Conservation (phyloP, 2,113 vertebrate genomes). For the Echinops telfairi region DNA sequence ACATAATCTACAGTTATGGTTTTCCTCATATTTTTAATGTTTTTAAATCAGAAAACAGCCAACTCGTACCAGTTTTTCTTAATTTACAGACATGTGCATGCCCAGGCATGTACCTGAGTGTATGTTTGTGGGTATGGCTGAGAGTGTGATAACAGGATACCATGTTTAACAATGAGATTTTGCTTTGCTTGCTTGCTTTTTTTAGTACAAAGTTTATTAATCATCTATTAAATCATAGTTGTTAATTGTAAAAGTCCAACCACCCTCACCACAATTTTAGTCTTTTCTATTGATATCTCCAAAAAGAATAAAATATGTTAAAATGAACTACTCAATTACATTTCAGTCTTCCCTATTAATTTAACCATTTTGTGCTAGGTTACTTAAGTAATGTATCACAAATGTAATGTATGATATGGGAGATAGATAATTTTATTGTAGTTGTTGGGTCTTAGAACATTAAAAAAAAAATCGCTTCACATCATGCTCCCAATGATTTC, state of each 20-base stretch:
- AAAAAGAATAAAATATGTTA: neutral
- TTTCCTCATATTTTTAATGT: neutral
- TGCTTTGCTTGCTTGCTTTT: neutral
- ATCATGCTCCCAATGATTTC: neutral
- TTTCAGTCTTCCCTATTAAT: neutral
- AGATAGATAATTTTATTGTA: neutral
- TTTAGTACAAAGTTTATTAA: neutral
- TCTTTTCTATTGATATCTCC: neutral
- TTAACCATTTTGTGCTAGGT: neutral
- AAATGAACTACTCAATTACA: neutral
- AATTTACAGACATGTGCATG: neutral
- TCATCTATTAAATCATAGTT: neutral
- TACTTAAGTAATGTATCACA: neutral
- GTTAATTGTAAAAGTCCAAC: neutral
- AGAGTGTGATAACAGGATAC: neutral
- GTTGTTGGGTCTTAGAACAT: constrained; percentile 9
- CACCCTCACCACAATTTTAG: neutral
- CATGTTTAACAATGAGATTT: neutral
- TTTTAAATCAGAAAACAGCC: neutral
- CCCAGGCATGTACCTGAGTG: neutral
- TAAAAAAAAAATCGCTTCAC: neutral
- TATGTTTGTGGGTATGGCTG: neutral
- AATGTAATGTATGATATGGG: neutral
- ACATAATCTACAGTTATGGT: neutral
- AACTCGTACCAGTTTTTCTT: neutral